A percentile compares a stretch with the other conserved stretches of the same genome.
phyloP scores from a whole-genome alignment of 2,113 vertebrate species.

The Sisor rabdophorus region DNA sequence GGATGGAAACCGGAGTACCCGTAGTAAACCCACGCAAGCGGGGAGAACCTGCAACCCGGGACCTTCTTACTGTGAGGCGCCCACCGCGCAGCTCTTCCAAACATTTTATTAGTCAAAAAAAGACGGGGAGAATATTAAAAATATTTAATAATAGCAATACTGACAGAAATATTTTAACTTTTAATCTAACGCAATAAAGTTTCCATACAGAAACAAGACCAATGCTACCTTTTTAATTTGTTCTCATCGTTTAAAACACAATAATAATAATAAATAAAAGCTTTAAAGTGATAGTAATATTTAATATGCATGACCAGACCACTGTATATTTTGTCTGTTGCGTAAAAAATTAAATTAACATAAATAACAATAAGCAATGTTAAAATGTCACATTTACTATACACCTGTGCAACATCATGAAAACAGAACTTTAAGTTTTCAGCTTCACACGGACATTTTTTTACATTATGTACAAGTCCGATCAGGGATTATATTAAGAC shows the following conservation, averaged over 20 bases:
- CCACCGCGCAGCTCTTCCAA: too few species aligned
- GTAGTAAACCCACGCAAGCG: too few species aligned
- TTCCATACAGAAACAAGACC: neutral
- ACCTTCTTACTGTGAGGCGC: too few species aligned
- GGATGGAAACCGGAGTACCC: too few species aligned
- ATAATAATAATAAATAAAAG: slow-evolving; percentile 15
- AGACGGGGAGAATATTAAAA: neutral
- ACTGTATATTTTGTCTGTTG: slow-evolving; percentile 34
- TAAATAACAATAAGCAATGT: slow-evolving; percentile 70
- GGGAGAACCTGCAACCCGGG: too few species aligned
- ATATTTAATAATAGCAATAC: neutral
- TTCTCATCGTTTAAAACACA: neutral
- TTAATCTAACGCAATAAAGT: neutral
- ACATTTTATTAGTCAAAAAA: neutral
- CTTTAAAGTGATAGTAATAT: slow-evolving; percentile 55
- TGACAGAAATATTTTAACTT: neutral
- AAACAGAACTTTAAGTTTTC: slow-evolving; percentile 68
- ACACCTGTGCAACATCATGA: slow-evolving; percentile 81
- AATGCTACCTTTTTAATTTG: neutral
- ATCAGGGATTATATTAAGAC: slow-evolving; percentile 66
- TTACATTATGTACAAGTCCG: slow-evolving; percentile 81
- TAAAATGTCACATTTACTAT: slow-evolving; percentile 65
- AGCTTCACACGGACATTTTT: slow-evolving; percentile 62
- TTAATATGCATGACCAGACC: slow-evolving; percentile 56
- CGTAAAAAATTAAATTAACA: slow-evolving; percentile 69